Conservation (phyloP, 2,888 invertebrate species). For the Diarsia dahlii region DNA sequence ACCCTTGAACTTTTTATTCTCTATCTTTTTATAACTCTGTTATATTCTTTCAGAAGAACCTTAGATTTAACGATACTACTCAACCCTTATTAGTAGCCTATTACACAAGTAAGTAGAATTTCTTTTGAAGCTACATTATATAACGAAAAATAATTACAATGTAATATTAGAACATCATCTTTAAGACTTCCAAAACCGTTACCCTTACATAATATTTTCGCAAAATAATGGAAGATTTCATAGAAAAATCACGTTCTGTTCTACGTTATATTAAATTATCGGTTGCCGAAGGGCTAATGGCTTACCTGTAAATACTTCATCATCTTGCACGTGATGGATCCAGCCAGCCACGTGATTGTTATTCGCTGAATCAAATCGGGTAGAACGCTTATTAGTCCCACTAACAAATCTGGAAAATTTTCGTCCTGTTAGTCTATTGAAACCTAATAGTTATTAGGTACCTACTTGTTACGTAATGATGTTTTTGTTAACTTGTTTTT, state of each 20-base stretch:
- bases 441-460: neutral
- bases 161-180: neutral
- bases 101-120: neutral
- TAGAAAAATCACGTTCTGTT: conserved; percentile 3
- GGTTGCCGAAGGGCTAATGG: neutral
- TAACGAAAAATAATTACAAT: neutral
- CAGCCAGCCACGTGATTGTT: conserved; percentile 97
- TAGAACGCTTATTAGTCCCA: conserved; percentile 96
- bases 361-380: conserved; percentile 97
- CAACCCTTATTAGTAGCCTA: neutral
- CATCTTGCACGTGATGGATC: conserved; percentile 96
- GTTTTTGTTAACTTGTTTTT: neutral
- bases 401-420: conserved; percentile 93
- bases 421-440: conserved; percentile 4
- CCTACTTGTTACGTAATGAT: neutral
- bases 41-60: neutral
- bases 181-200: neutral
- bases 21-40: neutral
- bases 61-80: neutral
- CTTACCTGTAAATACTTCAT: conserved; percentile 95
- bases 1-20: neutral
- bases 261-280: neutral
- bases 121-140: neutral
- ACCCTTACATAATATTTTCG: neutral
- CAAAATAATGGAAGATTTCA: neutral